Conservation (phyloP, 2,113 vertebrate species). For the Buteo buteo region DNA sequence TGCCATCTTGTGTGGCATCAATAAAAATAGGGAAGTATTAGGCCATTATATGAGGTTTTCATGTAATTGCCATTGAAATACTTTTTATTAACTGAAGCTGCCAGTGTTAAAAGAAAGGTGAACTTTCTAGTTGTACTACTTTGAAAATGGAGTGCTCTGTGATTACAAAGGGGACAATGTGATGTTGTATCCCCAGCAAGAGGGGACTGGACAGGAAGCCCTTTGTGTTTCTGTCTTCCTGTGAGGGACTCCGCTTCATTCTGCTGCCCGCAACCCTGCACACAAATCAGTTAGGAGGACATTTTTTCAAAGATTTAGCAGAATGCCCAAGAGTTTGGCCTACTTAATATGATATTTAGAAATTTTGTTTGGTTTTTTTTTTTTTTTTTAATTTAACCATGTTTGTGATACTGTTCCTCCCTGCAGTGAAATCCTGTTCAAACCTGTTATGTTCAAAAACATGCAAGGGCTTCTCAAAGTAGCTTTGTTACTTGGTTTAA, state of each 20-base stretch:
- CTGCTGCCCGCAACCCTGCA: not conserved
- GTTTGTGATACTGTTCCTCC: not conserved
- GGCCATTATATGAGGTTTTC: not conserved
- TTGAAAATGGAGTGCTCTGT: not conserved
- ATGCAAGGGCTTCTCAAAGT: not conserved
- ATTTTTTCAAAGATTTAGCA: not conserved
- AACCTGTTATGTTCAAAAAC: not conserved
- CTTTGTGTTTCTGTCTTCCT: not conserved
- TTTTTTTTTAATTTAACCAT: not conserved
- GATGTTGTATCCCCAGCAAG: no score
- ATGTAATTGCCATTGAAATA: not conserved
- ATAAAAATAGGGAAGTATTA: not conserved
- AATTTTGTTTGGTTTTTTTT: not conserved
- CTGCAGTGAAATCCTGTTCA: not conserved
- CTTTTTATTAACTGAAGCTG: not conserved
- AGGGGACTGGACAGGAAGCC: not conserved
- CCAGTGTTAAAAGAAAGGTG: not conserved
- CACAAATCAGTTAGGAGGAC: not conserved
- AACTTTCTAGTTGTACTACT: not conserved
- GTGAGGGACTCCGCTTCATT: not conserved
- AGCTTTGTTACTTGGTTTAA: not conserved
- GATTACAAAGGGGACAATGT: accelerated
- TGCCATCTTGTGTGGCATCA: not conserved
- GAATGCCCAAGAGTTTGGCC: not conserved
- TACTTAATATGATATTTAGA: not conserved